Base-by-base conservation (phyloP, 2,113 vertebrate species). In the human (Homo sapiens) region DNA sequence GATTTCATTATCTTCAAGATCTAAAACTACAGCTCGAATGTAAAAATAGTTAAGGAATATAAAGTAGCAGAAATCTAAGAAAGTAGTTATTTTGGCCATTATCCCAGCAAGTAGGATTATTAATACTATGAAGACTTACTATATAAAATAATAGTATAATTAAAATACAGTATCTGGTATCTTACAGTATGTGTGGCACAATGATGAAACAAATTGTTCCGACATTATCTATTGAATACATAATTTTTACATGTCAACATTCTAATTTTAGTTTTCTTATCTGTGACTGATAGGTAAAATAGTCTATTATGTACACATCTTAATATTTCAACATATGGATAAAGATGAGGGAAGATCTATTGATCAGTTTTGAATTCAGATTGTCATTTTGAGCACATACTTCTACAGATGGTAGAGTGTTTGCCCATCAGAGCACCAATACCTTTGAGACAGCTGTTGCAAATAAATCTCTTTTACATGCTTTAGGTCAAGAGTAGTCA, bases 401-500 rank as follows among this genome's bases (percentile, higher is more conserved):
- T 43, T 43, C 97, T 99, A 98, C 99, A 99, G 99, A 99, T 99
- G 99, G 99, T 98, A 95, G 97, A 99, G 98, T 99, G 30, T 99
- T 98, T 98, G 98, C 98, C 98, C 98, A 68, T 99, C 99, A 99
- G 98, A 99, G 98, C 98, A 97, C 98, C 97, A 98, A 93, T 99
- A 98, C 99, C 99, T 99, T 91, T 95, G 99, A 98, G 99, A 99
- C 99, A 99, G 99, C 99, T 99, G 99, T 99, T 99, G 98, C 98
- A 99, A 98, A 98, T 99, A 99, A 99, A 99, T 98, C 98, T 99
- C 98, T 98, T 98, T 98, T 98, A 99, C 98, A 97, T 97, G 97
- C 98, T 98, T 99, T 97, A 98, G 99, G 99, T 99, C 99, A 99
- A 99, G 98, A 99, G 98, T 99, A 99, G 97, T 99, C 99, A 99